These are phyloP conservation scores for Hypomecis punctinalis DNA, from an alignment of 2,888 invertebrate genomes.

Conservation along the genomic window DNA sequence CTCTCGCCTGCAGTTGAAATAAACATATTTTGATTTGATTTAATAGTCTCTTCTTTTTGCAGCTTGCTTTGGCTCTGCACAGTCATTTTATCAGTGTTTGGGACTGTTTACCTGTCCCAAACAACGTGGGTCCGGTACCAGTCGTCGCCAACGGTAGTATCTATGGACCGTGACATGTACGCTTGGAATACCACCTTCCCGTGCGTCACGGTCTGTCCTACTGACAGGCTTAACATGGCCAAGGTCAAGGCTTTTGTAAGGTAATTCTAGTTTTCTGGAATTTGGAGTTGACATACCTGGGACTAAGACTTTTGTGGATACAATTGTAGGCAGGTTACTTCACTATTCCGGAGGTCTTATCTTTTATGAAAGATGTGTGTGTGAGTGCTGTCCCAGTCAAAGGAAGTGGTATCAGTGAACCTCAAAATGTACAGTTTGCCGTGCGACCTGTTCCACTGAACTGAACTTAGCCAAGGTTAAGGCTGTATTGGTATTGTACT, in stretches of 20 bases:
- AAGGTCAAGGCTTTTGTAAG: conserved; percentile 82
- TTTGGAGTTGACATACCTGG: too few relatives aligned
- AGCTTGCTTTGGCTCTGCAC: conserved; percentile 85
- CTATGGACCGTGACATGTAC: conserved; percentile 90
- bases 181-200: conserved; percentile 90
- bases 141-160: conserved; percentile 89
- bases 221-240: conserved; percentile 80
- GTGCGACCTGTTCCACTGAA: too few relatives aligned
- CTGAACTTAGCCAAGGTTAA: too few relatives aligned
- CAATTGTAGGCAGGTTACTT: too few relatives aligned
- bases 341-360: too few relatives aligned
- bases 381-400: too few relatives aligned
- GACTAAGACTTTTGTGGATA: too few relatives aligned
- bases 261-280: conserved; percentile 60
- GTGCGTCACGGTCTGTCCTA: conserved; percentile 87
- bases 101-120: conserved; percentile 83
- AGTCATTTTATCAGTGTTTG: conserved; percentile 82
- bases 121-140: conserved; percentile 88
- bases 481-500: too few relatives aligned
- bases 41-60: conserved; percentile 23
- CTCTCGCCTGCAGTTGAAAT: too few relatives aligned
- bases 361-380: too few relatives aligned
- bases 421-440: too few relatives aligned
- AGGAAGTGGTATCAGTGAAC: too few relatives aligned
- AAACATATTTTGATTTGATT: background rate